phyloP scores from a whole-genome alignment of 2,797 vertebrate species.

The Pseudomugil tenellus region DNA sequence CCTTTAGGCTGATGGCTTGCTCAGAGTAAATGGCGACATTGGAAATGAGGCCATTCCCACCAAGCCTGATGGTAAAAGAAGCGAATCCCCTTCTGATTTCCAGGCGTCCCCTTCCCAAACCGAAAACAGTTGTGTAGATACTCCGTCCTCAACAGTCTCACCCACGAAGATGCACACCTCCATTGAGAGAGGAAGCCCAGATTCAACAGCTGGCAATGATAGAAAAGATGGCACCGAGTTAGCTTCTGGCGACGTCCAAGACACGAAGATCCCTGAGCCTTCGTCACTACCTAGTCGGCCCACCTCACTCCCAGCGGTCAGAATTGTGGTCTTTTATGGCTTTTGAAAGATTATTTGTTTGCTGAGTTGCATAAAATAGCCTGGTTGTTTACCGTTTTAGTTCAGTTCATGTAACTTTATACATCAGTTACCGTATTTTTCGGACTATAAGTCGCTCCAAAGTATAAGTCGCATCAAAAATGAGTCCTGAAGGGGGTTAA shows the following conservation, averaged over 20 bases:
- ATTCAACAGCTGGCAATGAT: conserved; percentile 12
- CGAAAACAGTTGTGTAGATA: conserved; percentile 19
- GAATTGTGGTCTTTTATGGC: not conserved
- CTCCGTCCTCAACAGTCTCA: conserved; percentile 24
- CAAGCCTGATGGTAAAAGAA: conserved; percentile 48
- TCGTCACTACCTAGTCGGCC: conserved; percentile 56
- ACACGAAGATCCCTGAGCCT: conserved; percentile 22
- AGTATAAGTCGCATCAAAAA: too few species aligned
- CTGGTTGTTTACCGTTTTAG: too few species aligned
- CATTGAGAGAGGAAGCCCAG: not conserved
- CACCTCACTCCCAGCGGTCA: conserved; percentile 74
- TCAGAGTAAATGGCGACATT: conserved; percentile 85
- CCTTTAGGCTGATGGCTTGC: conserved; percentile 84
- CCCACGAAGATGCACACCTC: conserved; percentile 15
- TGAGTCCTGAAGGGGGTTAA: too few species aligned
- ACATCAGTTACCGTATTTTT: too few species aligned
- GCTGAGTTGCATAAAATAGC: not conserved
- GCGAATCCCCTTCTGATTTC: conserved; percentile 67
- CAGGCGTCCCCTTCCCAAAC: conserved; percentile 57
- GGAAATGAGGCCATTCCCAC: conserved; percentile 58
- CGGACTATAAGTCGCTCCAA: too few species aligned
- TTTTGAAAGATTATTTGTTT: not conserved
- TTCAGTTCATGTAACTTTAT: too few species aligned
- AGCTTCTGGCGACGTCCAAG: conserved; percentile 9
- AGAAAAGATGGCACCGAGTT: not conserved